Conservation (phyloP, 2,888 invertebrate species). For the Labia minor region DNA sequence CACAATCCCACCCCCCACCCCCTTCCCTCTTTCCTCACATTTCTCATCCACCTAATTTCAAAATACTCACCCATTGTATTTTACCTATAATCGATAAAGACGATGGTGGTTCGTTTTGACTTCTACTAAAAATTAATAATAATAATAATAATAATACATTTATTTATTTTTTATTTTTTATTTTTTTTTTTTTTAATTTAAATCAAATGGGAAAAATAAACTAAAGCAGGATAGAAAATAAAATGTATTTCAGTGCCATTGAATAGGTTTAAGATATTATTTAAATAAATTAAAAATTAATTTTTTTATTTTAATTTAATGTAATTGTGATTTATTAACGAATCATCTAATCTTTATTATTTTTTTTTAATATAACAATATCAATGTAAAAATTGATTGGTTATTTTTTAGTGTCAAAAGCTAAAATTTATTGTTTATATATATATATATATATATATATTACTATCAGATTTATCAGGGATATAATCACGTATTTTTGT, state of each 20-base stretch:
- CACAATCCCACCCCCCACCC: too few species aligned
- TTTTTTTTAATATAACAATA: background rate
- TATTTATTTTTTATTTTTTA: slow-evolving; percentile 16
- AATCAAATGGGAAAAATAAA: slow-evolving; percentile 37
- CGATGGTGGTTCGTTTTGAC: too few species aligned
- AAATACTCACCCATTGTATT: background rate
- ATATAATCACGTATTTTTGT: too few species aligned
- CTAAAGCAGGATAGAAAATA: background rate
- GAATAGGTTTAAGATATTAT: slow-evolving; percentile 3
- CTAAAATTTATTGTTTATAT: too few species aligned
- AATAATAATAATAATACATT: too few species aligned
- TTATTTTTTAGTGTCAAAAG: too few species aligned
- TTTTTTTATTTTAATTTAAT: slow-evolving; percentile 18
- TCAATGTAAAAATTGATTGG: background rate
- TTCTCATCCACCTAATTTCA: too few species aligned
- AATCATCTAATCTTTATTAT: background rate
- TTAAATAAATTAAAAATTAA: background rate
- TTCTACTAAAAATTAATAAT: too few species aligned
- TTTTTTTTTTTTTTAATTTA: slow-evolving; percentile 35
- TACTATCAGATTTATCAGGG: too few species aligned
- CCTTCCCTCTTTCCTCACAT: too few species aligned
- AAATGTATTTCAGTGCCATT: background rate
- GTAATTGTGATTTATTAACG: background rate
- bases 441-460: too few species aligned
- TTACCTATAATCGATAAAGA: background rate